These are phyloP conservation scores for Heliconius nattereri DNA, from an alignment of 1,140 invertebrate genomes.

Conservation along the genomic window DNA sequence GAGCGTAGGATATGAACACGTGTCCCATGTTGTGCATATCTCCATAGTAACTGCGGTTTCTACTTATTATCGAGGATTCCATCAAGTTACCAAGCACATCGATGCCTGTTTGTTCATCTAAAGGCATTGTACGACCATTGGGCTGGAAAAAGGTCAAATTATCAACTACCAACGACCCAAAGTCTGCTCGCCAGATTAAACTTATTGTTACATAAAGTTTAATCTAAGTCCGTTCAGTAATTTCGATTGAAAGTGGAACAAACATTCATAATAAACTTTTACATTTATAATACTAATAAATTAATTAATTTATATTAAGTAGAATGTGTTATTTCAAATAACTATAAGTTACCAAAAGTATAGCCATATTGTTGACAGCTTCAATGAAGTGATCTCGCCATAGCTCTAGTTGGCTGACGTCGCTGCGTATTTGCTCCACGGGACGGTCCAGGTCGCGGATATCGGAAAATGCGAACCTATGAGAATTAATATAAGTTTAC, in stretches of 20 bases:
- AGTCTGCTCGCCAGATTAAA: no score
- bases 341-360: conserved; percentile 67
- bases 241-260: no score
- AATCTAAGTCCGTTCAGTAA: no score
- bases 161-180: no score
- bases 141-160: conserved; percentile 45
- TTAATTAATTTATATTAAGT: no score
- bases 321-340: neutral
- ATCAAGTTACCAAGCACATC: conserved; percentile 91
- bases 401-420: conserved; percentile 86
- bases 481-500: no score
- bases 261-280: no score
- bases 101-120: conserved; percentile 87
- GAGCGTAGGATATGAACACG: conserved; percentile 80
- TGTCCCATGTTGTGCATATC: conserved; percentile 84
- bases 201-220: no score
- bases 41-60: conserved; percentile 84
- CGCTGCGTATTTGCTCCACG: conserved; percentile 84
- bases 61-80: conserved; percentile 87
- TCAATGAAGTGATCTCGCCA: conserved; percentile 89
- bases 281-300: no score
- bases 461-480: conserved; percentile 81
- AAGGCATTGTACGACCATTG: conserved; percentile 77
- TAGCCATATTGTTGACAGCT: conserved; percentile 86
- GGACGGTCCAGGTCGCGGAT: conserved; percentile 85